phyloP scores from a whole-genome alignment of 1,140 invertebrate species.

The Caenorhabditis inopinata region DNA sequence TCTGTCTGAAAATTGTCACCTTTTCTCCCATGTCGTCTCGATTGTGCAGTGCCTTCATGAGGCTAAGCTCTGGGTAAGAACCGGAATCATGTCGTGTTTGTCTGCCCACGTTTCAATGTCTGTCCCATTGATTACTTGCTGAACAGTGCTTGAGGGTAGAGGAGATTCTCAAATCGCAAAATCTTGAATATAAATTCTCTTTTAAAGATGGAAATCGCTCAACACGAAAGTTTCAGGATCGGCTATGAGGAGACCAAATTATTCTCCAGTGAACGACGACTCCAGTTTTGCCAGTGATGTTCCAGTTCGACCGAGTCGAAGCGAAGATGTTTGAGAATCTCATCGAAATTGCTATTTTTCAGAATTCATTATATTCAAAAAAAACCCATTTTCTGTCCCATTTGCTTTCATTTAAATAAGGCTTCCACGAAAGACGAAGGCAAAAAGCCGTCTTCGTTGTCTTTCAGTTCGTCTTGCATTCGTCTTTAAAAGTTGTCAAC shows the following conservation, averaged over 20 bases:
- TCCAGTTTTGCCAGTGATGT: constrained; percentile 34
- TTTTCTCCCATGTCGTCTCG: neutral
- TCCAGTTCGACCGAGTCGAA: constrained; percentile 36
- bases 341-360: neutral
- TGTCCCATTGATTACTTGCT: too few species aligned
- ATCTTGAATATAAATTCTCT: too few species aligned
- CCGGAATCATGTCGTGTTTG: too few species aligned
- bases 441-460: too few species aligned
- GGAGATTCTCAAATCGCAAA: too few species aligned
- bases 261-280: constrained; percentile 16
- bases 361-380: neutral
- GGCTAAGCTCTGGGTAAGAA: neutral
- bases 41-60: too few species aligned
- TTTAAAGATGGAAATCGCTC: too few species aligned
- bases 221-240: constrained; percentile 31
- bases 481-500: too few species aligned
- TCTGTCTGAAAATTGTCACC: neutral
- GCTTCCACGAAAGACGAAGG: too few species aligned
- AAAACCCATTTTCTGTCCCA: neutral
- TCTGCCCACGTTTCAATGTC: neutral
- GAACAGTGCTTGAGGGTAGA: too few species aligned
- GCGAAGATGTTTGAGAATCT: constrained; percentile 7
- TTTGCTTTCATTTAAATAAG: constrained; percentile 14
- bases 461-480: too few species aligned
- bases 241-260: constrained; percentile 31